Conservation (phyloP, 2,797 vertebrate genomes). For the Sorex maritimensis region DNA sequence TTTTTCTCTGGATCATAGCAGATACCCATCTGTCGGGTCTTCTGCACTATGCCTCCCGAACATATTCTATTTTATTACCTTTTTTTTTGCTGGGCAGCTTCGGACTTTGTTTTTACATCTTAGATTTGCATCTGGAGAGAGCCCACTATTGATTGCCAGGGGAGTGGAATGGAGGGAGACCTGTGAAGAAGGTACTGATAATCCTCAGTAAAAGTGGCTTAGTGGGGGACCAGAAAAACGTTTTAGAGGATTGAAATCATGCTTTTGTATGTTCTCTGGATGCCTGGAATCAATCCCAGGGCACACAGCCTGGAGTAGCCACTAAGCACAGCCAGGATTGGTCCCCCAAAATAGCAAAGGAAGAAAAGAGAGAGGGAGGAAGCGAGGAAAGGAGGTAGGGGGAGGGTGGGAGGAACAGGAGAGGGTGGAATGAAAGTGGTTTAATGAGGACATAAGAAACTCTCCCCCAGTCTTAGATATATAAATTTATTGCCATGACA, state of each 20-base stretch:
- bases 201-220: not conserved
- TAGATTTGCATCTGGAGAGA: slow-evolving; percentile 55
- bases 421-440: not conserved
- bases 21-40: slow-evolving; percentile 4
- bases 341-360: no score
- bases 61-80: slow-evolving; percentile 45
- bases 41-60: slow-evolving; percentile 55
- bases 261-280: no score
- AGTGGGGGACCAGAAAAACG: no score
- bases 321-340: no score
- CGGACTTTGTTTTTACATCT: not conserved
- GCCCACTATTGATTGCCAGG: slow-evolving; percentile 74
- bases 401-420: no score
- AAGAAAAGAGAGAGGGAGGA: no score
- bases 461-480: slow-evolving; percentile 62
- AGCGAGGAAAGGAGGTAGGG: no score
- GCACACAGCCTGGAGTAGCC: no score
- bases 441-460: not conserved
- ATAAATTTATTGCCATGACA: slow-evolving; percentile 62
- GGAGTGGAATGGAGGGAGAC: slow-evolving; percentile 36
- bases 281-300: no score
- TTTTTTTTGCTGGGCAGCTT: slow-evolving; percentile 65
- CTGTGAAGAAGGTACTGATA: not conserved
- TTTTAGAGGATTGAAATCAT: no score
- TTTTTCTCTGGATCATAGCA: slow-evolving; percentile 39